phyloP scores from a whole-genome alignment of 2,888 invertebrate species.

The Andrena bicolor region DNA sequence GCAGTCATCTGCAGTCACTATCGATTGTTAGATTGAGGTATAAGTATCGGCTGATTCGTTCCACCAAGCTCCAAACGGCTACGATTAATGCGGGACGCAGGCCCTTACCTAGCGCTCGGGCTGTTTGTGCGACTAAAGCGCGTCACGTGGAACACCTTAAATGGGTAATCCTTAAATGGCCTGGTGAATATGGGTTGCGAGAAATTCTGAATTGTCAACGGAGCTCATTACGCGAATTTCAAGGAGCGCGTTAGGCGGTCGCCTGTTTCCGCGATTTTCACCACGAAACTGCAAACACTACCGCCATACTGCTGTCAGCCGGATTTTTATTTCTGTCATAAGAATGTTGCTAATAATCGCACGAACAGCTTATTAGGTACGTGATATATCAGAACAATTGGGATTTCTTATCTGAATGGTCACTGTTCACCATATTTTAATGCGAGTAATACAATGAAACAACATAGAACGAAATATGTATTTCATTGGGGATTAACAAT shows the following conservation, averaged over 20 bases:
- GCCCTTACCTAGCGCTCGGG: neutral
- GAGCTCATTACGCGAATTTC: conserved; percentile 74
- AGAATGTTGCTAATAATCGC: conserved; percentile 77
- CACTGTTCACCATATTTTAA: conserved; percentile 62
- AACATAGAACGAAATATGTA: too few species aligned
- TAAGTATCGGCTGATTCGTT: neutral
- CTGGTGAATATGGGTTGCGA: conserved; percentile 52
- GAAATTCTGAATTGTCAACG: conserved; percentile 68
- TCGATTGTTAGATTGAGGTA: neutral
- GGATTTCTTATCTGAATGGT: conserved; percentile 70
- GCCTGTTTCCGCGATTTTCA: conserved; percentile 51
- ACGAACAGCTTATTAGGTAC: conserved; percentile 75
- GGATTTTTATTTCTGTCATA: conserved; percentile 70
- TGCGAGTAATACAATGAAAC: too few species aligned
- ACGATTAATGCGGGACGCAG: neutral
- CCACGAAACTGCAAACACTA: conserved; percentile 18
- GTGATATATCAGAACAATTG: conserved; percentile 65
- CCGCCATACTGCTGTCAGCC: conserved; percentile 73
- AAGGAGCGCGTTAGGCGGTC: conserved; percentile 9
- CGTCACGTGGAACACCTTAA: conserved; percentile 39
- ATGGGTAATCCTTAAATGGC: conserved; percentile 60
- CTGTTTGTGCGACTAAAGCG: conserved; percentile 37
- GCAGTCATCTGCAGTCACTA: neutral
- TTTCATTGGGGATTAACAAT: too few species aligned
- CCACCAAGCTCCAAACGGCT: conserved; percentile 25